Evolutionary conservation across 1,140 invertebrate genomes (phyloP).

Genomic region (Tetragonula clypearis): DNA sequence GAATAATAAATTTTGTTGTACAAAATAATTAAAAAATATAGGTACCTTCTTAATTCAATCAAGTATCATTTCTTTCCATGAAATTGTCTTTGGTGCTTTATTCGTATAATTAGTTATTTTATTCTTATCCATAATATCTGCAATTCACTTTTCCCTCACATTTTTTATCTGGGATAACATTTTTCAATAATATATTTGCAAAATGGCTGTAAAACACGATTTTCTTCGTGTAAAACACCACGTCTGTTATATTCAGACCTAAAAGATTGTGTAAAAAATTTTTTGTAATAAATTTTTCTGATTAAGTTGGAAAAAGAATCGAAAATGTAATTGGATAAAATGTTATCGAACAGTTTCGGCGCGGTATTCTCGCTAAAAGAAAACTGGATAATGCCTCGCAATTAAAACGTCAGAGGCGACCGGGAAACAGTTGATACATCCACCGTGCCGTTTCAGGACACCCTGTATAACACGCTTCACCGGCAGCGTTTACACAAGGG

Average conservation of each 20-base stretch:
- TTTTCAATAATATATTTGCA: not conserved
- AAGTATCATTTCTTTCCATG: not conserved
- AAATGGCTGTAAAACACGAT: not conserved
- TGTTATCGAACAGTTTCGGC: not conserved
- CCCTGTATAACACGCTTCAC: conserved; percentile 23
- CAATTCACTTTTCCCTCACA: not conserved
- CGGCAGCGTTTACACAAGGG: conserved; percentile 43
- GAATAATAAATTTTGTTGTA: not conserved
- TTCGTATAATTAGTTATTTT: not conserved
- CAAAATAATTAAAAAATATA: not conserved
- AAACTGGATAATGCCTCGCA: not conserved
- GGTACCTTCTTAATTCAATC: not conserved
- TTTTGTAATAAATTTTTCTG: not conserved
- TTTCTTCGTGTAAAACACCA: not conserved
- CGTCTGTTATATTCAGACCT: too few species aligned
- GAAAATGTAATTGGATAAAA: not conserved
- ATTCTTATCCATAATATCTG: not conserved
- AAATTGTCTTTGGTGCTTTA: not conserved
- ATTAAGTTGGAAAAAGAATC: not conserved
- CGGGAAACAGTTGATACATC: conserved; percentile 25
- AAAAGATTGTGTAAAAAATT: not conserved
- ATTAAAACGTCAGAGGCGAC: conserved; percentile 7
- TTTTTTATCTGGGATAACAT: not conserved
- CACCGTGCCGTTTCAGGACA: conserved; percentile 13
- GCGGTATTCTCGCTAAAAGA: not conserved